These are phyloP conservation scores for Ciconia maguari DNA, from an alignment of 2,113 vertebrate genomes.

Conservation along the genomic window DNA sequence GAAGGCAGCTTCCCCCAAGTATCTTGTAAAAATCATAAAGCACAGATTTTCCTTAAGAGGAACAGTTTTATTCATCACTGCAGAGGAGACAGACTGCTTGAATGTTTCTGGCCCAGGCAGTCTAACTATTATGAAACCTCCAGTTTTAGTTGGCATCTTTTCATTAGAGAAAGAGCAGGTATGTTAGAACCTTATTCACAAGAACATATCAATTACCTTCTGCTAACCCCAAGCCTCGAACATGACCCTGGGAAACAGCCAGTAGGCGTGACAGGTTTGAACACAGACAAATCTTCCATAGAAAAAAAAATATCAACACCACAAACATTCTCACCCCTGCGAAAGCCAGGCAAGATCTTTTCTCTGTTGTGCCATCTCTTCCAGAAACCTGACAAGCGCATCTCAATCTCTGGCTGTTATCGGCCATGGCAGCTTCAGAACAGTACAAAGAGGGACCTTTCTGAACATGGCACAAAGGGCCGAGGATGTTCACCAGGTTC, in stretches of 20 bases:
- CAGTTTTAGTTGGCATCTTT: background rate
- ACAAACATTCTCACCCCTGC: background rate
- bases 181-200: background rate
- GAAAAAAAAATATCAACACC: background rate
- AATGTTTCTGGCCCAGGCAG: background rate
- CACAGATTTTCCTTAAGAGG: background rate
- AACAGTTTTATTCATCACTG: background rate
- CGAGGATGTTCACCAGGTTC: background rate
- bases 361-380: background rate
- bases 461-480: background rate
- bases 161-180: background rate
- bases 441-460: background rate
- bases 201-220: background rate
- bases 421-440: background rate
- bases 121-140: background rate
- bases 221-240: background rate
- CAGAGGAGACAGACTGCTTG: background rate
- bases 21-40: background rate
- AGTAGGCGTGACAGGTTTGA: background rate
- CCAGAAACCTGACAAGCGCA: background rate
- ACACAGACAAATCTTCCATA: fast-evolving
- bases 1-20: background rate
- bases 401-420: background rate
- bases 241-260: background rate
- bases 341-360: background rate